Base-by-base conservation (phyloP, 1,140 invertebrate genomes). In the Lucilia sericata region DNA sequence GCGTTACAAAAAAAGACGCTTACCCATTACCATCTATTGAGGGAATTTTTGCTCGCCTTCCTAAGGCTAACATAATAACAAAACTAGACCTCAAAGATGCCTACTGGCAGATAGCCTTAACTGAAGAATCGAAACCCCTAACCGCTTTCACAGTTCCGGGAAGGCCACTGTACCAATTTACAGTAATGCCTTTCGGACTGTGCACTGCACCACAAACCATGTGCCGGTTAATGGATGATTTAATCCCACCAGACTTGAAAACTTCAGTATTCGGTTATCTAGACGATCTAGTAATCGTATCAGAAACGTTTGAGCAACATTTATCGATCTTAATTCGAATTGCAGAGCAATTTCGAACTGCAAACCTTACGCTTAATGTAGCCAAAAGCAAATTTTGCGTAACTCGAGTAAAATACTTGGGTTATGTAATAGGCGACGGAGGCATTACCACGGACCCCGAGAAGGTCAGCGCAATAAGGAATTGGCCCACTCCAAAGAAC, bases 101-200 rank as follows among this genome's bases (percentile, higher is more conserved):
- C 0, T 91, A 87, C 80, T 89, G 87, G 87, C 89, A 92, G 84
- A 86, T 92, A 4, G 86, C 86, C 0, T 25, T 92, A 4, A 85
- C 82, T 0, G 42, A 86, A 10, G 82, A 85, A 12, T 87, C 86
- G 21, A 87, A 85, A 82, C 85, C 88, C 51, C 91, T 92, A 75
- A 93, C 92, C 0, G 92, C 91, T 82, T 83, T 87, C 86, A 0
- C 21, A 34, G 74, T 75, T 5, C 74, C 74, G 9, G 74, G 74
- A 92, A 9, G 85, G 84, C 3, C 47, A 86, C 14, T 78, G 83
- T 19, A 87, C 85, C 30, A 85, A 85, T 75, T 83, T 87, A 60
- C 91, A 91, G 60, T 93, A 92, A 92, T 88, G 91, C 91, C 0
- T 14, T 92, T 92, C 86, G 92, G 92, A 0, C 86, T 92, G 1